Conservation (phyloP, 2,113 vertebrate genomes). For the Coryphaenoides rupestris region DNA sequence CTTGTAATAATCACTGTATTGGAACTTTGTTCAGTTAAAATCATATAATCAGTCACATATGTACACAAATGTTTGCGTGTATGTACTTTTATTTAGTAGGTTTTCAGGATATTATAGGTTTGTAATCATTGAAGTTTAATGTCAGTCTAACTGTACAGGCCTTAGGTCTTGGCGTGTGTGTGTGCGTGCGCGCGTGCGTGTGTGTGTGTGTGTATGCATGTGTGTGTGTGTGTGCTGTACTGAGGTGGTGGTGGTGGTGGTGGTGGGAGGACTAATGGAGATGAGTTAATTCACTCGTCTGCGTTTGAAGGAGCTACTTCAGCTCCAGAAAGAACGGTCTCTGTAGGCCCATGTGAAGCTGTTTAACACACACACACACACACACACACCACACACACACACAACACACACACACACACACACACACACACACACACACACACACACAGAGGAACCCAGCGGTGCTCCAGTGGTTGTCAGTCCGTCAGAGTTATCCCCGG, state of each 20-base stretch:
- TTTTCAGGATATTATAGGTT: too few relatives aligned
- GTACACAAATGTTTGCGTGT: neutral
- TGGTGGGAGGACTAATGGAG: conserved; percentile 85
- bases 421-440: conserved; percentile 24
- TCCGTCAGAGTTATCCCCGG: conserved; percentile 68
- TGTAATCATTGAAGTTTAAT: too few relatives aligned
- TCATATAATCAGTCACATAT: neutral
- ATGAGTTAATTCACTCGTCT: conserved; percentile 83
- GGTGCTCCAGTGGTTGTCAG: conserved; percentile 65
- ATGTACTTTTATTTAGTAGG: neutral
- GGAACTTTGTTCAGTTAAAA: neutral
- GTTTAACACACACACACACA: conserved; percentile 48
- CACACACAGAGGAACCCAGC: conserved; percentile 57
- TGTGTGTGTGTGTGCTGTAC: conserved; percentile 54
- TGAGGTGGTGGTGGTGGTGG: conserved; percentile 76
- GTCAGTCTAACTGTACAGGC: too few relatives aligned
- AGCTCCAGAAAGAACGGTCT: conserved; percentile 63
- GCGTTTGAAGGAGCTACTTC: conserved; percentile 86
- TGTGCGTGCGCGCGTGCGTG: conserved; percentile 64
- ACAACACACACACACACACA: conserved; percentile 31
- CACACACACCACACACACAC: conserved; percentile 24
- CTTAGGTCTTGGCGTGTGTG: neutral
- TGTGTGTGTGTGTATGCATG: conserved; percentile 75
- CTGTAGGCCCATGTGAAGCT: conserved; percentile 65
- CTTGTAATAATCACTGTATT: too few relatives aligned